Conservation (phyloP, 2,888 invertebrate species). For the Orgyia antiqua region DNA sequence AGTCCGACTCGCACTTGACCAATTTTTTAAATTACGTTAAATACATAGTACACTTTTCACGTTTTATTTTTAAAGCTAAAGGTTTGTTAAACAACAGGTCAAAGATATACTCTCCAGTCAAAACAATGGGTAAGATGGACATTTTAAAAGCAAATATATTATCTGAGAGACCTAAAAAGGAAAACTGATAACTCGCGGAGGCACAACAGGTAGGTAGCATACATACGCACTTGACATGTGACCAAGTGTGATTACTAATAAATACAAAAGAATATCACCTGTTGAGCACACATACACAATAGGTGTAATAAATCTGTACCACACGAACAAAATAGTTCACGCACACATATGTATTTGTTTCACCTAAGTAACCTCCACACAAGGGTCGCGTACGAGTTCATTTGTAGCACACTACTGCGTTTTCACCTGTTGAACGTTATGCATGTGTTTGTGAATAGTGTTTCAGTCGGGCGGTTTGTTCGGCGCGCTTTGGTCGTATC, state of each 20-base stretch:
- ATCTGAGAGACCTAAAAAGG: constrained; percentile 58
- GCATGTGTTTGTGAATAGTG: constrained; percentile 54
- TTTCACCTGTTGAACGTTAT: constrained; percentile 64
- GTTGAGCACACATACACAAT: constrained; percentile 45
- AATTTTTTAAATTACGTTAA: too few species aligned
- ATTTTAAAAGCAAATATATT: constrained; percentile 41
- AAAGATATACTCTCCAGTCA: too few species aligned
- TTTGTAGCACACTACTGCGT: constrained; percentile 64
- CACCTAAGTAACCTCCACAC: constrained; percentile 68
- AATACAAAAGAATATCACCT: constrained; percentile 57
- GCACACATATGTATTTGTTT: constrained; percentile 39
- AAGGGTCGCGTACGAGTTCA: constrained; percentile 59
- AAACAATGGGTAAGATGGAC: constrained; percentile 38
- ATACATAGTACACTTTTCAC: too few species aligned
- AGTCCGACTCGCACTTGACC: too few species aligned
- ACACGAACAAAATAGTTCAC: constrained; percentile 70
- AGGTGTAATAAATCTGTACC: constrained; percentile 60
- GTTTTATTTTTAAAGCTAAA: too few species aligned
- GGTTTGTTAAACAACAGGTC: too few species aligned
- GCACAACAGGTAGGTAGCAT: constrained; percentile 68
- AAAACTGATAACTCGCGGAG: constrained; percentile 64
- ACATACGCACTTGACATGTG: constrained; percentile 64
- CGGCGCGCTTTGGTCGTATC: constrained; percentile 69
- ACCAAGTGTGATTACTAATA: constrained; percentile 48
- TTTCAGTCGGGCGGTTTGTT: constrained; percentile 69